These are phyloP conservation scores for Netelia inedita DNA, from an alignment of 2,888 invertebrate species.

Conservation along the genomic window DNA sequence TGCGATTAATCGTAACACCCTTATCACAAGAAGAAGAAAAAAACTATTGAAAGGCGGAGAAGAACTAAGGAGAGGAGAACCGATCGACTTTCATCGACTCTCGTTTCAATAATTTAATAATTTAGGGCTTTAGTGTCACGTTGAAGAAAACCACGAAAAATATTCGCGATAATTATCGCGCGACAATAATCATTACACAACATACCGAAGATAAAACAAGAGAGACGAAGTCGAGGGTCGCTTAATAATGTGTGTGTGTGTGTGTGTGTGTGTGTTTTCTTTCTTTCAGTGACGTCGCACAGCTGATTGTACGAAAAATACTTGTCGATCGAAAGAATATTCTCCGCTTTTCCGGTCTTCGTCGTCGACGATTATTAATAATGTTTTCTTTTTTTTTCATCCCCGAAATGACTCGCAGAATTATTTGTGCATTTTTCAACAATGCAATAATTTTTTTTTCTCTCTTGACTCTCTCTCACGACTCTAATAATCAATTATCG, in stretches of 20 bases:
- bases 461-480: slow-evolving; percentile 68
- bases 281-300: slow-evolving; percentile 42
- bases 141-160: slow-evolving; percentile 33
- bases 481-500: slow-evolving; percentile 81
- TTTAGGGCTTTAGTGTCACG: slow-evolving; percentile 50
- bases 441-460: slow-evolving; percentile 42
- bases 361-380: slow-evolving; percentile 34
- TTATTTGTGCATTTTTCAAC: slow-evolving; percentile 31
- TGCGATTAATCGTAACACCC: slow-evolving; percentile 52
- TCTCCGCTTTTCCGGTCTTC: slow-evolving; percentile 30
- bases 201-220: slow-evolving; percentile 21
- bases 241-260: neutral
- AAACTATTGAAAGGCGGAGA: slow-evolving; percentile 5
- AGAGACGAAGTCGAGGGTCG: slow-evolving; percentile 10
- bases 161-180: neutral
- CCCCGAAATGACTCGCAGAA: slow-evolving; percentile 53
- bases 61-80: slow-evolving; percentile 34
- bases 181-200: slow-evolving; percentile 31
- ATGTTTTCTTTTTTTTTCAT: slow-evolving; percentile 27
- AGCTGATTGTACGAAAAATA: slow-evolving; percentile 49
- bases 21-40: slow-evolving; percentile 49
- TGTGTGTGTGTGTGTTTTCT: slow-evolving; percentile 1
- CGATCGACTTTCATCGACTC: slow-evolving; percentile 32
- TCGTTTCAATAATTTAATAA: slow-evolving; percentile 64
- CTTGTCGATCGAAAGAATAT: slow-evolving; percentile 53